phyloP scores from a whole-genome alignment of 1,140 invertebrate species.

The Apis florea region DNA sequence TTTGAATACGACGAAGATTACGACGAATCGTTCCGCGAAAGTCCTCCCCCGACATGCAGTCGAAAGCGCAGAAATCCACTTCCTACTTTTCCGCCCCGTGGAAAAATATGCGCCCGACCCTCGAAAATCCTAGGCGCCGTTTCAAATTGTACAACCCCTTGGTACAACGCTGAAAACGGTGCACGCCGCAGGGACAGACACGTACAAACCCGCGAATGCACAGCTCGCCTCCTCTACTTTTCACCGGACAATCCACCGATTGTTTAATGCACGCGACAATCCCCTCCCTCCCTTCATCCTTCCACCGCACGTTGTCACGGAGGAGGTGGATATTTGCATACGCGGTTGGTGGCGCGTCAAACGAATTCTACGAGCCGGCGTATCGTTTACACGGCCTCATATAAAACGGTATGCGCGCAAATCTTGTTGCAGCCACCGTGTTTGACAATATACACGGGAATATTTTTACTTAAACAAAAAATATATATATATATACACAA shows the following conservation, averaged over 20 bases:
- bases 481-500: too few species aligned
- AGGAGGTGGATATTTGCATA: slow-evolving; percentile 21
- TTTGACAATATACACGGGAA: background rate
- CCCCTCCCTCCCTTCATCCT: too few species aligned
- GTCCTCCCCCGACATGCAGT: background rate
- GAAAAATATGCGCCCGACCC: slow-evolving; percentile 8
- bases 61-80: background rate
- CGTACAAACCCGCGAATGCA: background rate
- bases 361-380: slow-evolving; percentile 15
- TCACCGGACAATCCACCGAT: slow-evolving; percentile 9
- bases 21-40: background rate
- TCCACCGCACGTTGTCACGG: background rate
- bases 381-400: slow-evolving; percentile 24
- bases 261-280: slow-evolving; percentile 39
- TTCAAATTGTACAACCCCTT: slow-evolving; percentile 23
- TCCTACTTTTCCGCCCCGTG: background rate
- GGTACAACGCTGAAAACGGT: slow-evolving; percentile 15
- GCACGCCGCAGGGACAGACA: background rate
- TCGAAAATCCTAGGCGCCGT: slow-evolving; percentile 7
- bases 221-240: background rate
- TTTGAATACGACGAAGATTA: slow-evolving; percentile 12
- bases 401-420: background rate
- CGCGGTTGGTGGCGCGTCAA: background rate
- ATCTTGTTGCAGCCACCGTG: background rate
- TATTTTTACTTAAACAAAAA: slow-evolving; percentile 1